Percentiles rank a stretch among this genome's conserved stretches.
These are phyloP conservation scores for Hermatobates lingyangjiaoensis DNA, from an alignment of 1,140 invertebrate genomes.

Conservation along the genomic window DNA sequence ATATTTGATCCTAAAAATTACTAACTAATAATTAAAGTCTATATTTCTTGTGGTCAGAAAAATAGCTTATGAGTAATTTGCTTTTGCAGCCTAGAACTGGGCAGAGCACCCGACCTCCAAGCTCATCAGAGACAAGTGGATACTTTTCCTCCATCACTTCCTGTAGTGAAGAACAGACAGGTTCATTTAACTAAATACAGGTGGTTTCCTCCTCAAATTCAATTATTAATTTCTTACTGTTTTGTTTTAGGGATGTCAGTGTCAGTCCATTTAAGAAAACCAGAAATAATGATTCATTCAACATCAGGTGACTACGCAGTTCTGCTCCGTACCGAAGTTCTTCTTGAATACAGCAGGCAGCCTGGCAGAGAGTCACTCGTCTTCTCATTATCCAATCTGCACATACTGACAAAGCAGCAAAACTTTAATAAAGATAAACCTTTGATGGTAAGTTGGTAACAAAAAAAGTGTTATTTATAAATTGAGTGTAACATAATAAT, in stretches of 20 bases:
- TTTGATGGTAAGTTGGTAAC: slow-evolving; percentile 20
- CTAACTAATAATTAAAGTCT: background rate
- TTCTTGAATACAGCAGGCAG: slow-evolving; percentile 50
- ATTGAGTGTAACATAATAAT: too few relatives aligned
- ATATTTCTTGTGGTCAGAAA: too few relatives aligned
- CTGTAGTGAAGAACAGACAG: slow-evolving; percentile 19
- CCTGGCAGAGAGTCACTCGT: slow-evolving; percentile 40
- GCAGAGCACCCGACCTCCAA: too few relatives aligned
- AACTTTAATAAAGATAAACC: slow-evolving; percentile 18
- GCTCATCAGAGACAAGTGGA: slow-evolving; percentile 33
- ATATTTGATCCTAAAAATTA: background rate
- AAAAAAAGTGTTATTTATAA: background rate
- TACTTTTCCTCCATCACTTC: slow-evolving; percentile 31
- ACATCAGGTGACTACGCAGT: slow-evolving; percentile 45
- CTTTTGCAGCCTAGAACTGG: too few relatives aligned
- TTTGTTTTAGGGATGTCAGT: slow-evolving; percentile 34
- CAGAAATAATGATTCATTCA: slow-evolving; percentile 53
- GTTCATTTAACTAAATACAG: slow-evolving; percentile 14
- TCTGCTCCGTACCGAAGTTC: slow-evolving; percentile 49
- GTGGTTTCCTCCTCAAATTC: background rate
- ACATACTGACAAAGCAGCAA: slow-evolving; percentile 32
- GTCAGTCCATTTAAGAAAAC: slow-evolving; percentile 49
- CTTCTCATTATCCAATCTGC: slow-evolving; percentile 41
- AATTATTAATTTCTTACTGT: background rate
- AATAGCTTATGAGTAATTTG: too few relatives aligned